Evolutionary conservation across 2,797 vertebrate species (phyloP), one percentile per base, ranked within the genome.

Genomic region (Cyprinodon diabolis): DNA sequence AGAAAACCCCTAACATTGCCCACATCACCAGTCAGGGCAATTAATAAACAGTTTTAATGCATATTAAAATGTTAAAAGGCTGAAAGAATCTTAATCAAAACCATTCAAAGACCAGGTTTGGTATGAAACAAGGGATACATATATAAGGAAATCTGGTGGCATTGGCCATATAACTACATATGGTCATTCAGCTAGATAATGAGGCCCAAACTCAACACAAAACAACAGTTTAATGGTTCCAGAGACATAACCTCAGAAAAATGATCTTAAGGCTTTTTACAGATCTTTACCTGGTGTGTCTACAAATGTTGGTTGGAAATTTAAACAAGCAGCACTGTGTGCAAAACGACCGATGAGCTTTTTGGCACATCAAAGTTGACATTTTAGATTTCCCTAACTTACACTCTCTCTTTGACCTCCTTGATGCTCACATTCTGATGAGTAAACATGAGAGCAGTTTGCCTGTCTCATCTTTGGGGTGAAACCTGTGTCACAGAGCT

Each of bases 401-500:
- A 69, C 54, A 40, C 17, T 74, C 74, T 77, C 57, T 66, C 75
- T 80, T 71, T 37, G 67, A 54, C 83, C 72, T 84, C 47, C 25
- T 69, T 55, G 12, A 71, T 65, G 78, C 45, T 48, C 37, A 15
- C 57, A 70, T 78, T 77, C 35, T 55, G 43, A 76, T 55, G 49
- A 72, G 69, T 72, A 69, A 72, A 63, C 62, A 52, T 72, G 68
- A 68, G 76, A 68, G 14, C 60, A 19, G 69, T 77, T 74, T 71
- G 65, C 67, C 57, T 72, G 67, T 54, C 70, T 70, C n/a, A 68
- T 67, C 66, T n/a, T 43, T 75, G 87, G 82, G 77, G 75, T 82
- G 79, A 60, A 84, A 63, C 75, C 66, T 68, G 66, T 83, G 88
- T 90, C 87, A 75, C 89, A 78, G 85, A 91, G 93, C 94, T 94